Percentiles rank a stretch among this genome's conserved stretches.
Conservation (phyloP, 92 coral and sea anemone species). For the Palythoa grandiflora region DNA sequence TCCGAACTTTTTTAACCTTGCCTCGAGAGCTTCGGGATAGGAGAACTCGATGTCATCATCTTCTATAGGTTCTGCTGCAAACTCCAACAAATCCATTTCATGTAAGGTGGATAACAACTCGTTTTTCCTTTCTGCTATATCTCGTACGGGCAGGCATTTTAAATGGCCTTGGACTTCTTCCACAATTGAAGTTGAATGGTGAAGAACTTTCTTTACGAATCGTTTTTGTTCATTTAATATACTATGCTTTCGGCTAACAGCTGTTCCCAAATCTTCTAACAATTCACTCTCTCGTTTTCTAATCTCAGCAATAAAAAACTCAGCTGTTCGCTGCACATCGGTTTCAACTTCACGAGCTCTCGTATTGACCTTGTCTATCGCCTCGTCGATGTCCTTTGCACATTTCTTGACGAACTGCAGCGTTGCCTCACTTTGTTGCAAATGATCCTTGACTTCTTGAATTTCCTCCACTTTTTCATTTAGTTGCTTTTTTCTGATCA, state of each 20-base stretch:
- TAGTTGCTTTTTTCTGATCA: constrained; percentile 37
- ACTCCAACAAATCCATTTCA: constrained; percentile 2
- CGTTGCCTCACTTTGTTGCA: constrained; percentile 42
- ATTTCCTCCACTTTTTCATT: constrained; percentile 39
- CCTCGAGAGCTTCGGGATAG: neutral
- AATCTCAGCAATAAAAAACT: constrained; percentile 45
- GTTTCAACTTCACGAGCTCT: constrained; percentile 53
- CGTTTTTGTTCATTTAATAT: constrained; percentile 15
- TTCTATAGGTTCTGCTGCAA: constrained; percentile 37
- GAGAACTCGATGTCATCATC: constrained; percentile 27
- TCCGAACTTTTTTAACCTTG: constrained; percentile 27
- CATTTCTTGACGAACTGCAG: constrained; percentile 45
- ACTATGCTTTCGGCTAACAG: constrained; percentile 2
- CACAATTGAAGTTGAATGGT: neutral
- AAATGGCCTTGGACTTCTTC: neutral
- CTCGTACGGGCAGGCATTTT: neutral
- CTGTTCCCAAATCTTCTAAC: constrained; percentile 9
- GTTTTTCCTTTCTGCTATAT: constrained; percentile 21
- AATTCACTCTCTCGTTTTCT: constrained; percentile 61
- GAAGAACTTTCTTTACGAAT: neutral
- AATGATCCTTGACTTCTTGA: constrained; percentile 44
- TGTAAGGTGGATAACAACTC: constrained; percentile 22
- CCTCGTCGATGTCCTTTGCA: constrained; percentile 39
- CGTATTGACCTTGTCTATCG: constrained; percentile 28
- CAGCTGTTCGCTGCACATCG: constrained; percentile 58